These are phyloP conservation scores for Tupiocoris notatus DNA, from an alignment of 2,888 invertebrate species.

Conservation along the genomic window DNA sequence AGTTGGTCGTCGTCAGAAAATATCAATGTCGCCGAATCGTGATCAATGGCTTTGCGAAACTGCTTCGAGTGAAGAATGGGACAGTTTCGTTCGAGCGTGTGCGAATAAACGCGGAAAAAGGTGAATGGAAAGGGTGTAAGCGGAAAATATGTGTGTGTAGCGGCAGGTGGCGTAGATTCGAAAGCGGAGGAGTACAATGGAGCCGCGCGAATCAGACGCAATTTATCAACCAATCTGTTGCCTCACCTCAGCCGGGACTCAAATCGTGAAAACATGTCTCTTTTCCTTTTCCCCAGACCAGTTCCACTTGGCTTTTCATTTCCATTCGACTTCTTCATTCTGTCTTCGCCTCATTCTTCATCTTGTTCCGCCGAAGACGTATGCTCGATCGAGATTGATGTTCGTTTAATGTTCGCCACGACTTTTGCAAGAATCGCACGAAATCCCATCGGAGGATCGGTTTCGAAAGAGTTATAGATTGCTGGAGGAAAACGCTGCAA, in stretches of 20 bases:
- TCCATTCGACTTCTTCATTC: neutral
- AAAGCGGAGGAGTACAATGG: neutral
- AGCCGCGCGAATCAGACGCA: slow-evolving; percentile 11
- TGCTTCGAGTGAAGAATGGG: neutral
- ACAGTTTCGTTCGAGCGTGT: neutral
- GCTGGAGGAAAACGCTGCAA: no score
- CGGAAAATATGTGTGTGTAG: no score
- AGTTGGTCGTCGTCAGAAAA: neutral
- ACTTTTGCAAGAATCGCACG: no score
- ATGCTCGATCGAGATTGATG: slow-evolving; percentile 13
- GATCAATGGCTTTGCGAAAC: neutral
- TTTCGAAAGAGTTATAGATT: no score
- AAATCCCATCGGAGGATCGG: no score
- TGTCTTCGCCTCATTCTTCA: neutral
- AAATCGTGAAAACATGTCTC: slow-evolving; percentile 29
- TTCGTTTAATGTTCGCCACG: no score
- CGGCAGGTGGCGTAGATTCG: neutral
- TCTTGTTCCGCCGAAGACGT: neutral
- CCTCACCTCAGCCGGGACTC: slow-evolving; percentile 23
- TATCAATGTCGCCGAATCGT: neutral
- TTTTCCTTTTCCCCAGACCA: neutral
- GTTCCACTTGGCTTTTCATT: neutral
- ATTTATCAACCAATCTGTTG: slow-evolving; percentile 34
- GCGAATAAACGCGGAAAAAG: neutral
- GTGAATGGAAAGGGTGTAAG: neutral